Evolutionary conservation across 2,888 invertebrate genomes (phyloP), one percentile per base, ranked within the genome.

Genomic region (Alentia gelatinosa): DNA sequence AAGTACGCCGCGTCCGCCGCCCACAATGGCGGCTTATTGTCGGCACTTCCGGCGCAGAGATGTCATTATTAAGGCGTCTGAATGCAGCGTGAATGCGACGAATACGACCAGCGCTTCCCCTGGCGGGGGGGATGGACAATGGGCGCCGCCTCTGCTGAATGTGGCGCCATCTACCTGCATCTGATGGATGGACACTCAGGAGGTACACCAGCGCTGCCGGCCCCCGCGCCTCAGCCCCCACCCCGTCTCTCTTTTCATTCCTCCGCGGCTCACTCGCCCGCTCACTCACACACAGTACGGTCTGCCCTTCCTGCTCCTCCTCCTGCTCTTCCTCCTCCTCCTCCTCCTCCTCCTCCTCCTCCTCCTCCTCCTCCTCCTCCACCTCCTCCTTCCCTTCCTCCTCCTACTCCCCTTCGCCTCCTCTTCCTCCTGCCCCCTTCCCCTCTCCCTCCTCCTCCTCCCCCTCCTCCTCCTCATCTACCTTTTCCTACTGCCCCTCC

Each of bases 1-100:
- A 86, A 50, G 86, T 86, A 47, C 86, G 42, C 86, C 3, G 86
- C 86, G 19, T 50, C 86, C 86, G 40, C 86, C 47, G 30, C 30
- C 47, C 50, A 86, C 86, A 86, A 86, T 86, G 86, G 86, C 47
- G 86, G 86, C 86, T 26, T 35, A 86, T 86, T 86, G 86, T 86
- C 30, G 42, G 9, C 86, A 86, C 86, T 86, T 86, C 86, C 86
- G 86, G 86, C 47, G 47, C 86, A 86, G 86, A 86, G 86, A 86
- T 86, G 86, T 86, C 86, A 86, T 86, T 86, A 86, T 86, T 86
- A 86, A 86, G 86, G 30, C 33, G 42, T 1, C 42, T 86, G 86
- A 86, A 86, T 86, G 86, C 86, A 30, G 86, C 47, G 47, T 47
- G 86, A 86, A 42, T 86, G 86, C 42, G 30, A 1, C 47, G 86